Percentiles rank a stretch among this genome's conserved stretches.
These are phyloP conservation scores for Ardeotis arabs DNA, from an alignment of 2,113 vertebrate species.

Conservation along the genomic window DNA sequence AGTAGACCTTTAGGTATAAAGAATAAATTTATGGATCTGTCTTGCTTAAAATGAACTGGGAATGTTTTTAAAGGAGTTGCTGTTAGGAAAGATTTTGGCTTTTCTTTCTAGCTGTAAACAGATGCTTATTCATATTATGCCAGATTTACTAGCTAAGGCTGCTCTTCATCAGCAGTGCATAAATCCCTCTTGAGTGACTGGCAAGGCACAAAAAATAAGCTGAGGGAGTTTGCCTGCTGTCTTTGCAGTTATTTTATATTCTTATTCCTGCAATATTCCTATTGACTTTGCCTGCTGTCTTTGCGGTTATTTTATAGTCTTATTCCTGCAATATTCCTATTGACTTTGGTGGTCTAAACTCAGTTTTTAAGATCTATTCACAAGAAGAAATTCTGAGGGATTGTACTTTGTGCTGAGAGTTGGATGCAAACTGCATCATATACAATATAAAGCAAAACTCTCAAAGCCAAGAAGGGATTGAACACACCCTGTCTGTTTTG, in stretches of 20 bases:
- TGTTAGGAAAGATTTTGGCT: slow-evolving; percentile 26
- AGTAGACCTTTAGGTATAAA: background rate
- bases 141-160: slow-evolving; percentile 45
- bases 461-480: background rate
- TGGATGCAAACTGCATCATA: background rate
- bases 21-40: background rate
- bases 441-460: background rate
- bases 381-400: background rate
- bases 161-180: slow-evolving; percentile 30
- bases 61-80: background rate
- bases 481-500: slow-evolving; percentile 21
- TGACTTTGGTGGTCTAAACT: background rate
- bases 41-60: slow-evolving; percentile 4
- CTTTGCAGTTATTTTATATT: background rate
- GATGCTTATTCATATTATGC: slow-evolving; percentile 29
- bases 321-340: background rate
- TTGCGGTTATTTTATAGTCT: background rate
- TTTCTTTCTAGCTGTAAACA: slow-evolving; percentile 43
- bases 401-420: background rate
- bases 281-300: background rate
- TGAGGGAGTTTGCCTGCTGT: background rate
- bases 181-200: slow-evolving; percentile 34
- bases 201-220: background rate
- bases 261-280: background rate
- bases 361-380: background rate